phyloP scores from a whole-genome alignment of 37 sponge, comb jelly and placozoan genomes.

The Beroe forskalii region DNA sequence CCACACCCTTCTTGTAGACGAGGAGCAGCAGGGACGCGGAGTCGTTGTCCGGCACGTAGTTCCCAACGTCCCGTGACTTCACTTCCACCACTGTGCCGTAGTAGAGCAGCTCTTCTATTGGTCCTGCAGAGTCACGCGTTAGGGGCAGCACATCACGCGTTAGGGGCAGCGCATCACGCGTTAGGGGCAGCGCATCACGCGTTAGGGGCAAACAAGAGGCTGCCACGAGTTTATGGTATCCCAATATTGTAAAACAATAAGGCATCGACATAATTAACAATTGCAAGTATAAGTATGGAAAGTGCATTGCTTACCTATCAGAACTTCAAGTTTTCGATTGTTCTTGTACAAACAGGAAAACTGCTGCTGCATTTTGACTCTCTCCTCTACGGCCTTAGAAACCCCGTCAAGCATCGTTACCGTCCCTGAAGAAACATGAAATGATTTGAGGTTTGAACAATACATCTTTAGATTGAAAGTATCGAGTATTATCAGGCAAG shows the following conservation, averaged over 20 bases:
- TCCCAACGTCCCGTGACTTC: constrained; percentile 29
- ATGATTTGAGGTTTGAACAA: too few relatives aligned
- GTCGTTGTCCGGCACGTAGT: constrained; percentile 12
- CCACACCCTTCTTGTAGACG: constrained; percentile 43
- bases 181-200: too few relatives aligned
- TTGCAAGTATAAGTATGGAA: too few relatives aligned
- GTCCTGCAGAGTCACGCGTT: constrained; percentile 30
- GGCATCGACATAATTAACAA: too few relatives aligned
- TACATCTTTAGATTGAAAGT: too few relatives aligned
- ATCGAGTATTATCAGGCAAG: too few relatives aligned
- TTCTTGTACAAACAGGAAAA: constrained; percentile 20
- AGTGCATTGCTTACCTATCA: not conserved
- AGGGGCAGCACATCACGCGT: too few relatives aligned
- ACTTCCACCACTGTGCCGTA: constrained; percentile 32
- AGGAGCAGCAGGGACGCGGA: not conserved
- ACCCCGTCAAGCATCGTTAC: constrained; percentile 16
- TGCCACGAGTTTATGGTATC: too few relatives aligned
- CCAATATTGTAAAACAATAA: too few relatives aligned
- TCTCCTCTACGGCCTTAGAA: constrained; percentile 29
- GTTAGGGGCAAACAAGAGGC: too few relatives aligned
- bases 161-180: too few relatives aligned
- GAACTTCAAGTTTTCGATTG: constrained; percentile 27
- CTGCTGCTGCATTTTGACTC: constrained; percentile 1
- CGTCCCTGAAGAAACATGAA: not conserved
- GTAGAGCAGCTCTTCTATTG: constrained; percentile 61